Percentiles rank a stretch among this genome's conserved stretches.
Conservation (phyloP, 2,888 invertebrate genomes). For the Aporophyla lueneburgensis region DNA sequence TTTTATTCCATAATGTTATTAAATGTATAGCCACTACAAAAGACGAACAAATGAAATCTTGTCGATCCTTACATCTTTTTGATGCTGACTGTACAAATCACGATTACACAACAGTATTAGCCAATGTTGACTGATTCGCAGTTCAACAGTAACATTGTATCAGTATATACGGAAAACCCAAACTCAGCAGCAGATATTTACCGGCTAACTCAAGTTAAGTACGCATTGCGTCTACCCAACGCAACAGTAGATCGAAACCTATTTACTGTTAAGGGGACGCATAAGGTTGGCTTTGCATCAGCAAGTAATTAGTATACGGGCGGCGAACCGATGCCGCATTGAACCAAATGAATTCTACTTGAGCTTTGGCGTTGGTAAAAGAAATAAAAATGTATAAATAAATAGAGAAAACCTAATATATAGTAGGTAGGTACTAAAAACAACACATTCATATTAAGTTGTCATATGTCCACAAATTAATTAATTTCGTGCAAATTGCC, state of each 20-base stretch:
- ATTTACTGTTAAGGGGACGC: conserved; percentile 57
- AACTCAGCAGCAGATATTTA: conserved; percentile 44
- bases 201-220: conserved; percentile 24
- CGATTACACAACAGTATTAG: background rate
- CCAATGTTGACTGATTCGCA: conserved; percentile 16
- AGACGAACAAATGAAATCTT: background rate
- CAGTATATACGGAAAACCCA: conserved; percentile 20
- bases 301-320: conserved; percentile 62
- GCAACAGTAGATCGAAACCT: conserved; percentile 48
- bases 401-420: background rate
- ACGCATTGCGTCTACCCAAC: conserved; percentile 52
- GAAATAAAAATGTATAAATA: background rate
- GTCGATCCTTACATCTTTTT: background rate
- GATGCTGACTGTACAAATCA: background rate
- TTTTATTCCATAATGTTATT: background rate
- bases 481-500: no score
- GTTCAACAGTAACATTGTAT: background rate
- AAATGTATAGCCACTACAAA: no score
- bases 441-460: background rate
- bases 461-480: no score
- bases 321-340: conserved; percentile 36
- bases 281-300: conserved; percentile 59
- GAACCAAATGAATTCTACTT: conserved; percentile 30
- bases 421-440: no score
- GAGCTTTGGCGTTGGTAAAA: conserved; percentile 2